phyloP scores from a whole-genome alignment of 2,797 vertebrate species.

The Spondyliosoma cantharus region DNA sequence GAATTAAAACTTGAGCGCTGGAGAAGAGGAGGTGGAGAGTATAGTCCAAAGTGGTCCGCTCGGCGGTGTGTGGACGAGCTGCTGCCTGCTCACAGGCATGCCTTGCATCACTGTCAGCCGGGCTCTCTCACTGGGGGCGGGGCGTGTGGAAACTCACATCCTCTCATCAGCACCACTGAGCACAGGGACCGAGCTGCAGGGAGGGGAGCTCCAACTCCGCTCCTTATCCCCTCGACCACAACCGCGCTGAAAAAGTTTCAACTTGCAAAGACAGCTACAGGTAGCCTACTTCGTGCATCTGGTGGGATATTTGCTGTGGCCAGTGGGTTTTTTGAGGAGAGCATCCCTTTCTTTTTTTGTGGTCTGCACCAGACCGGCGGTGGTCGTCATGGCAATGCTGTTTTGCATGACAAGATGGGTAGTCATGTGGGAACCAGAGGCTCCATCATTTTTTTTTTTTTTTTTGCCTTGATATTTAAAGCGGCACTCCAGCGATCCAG shows the following conservation, averaged over 20 bases:
- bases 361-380: constrained; percentile 27
- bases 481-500: neutral
- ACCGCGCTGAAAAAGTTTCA: neutral
- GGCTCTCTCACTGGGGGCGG: constrained; percentile 74
- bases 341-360: neutral
- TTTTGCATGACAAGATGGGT: constrained; percentile 40
- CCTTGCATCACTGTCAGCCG: constrained; percentile 69
- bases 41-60: constrained; percentile 70
- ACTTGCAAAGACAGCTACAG: neutral
- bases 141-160: constrained; percentile 69
- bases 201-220: constrained; percentile 39
- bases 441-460: neutral
- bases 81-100: constrained; percentile 68
- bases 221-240: neutral
- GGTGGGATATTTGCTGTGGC: neutral
- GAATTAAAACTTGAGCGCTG: constrained; percentile 31
- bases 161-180: constrained; percentile 80
- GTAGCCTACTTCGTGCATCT: neutral
- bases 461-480: constrained; percentile 16
- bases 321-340: neutral
- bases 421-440: constrained; percentile 33
- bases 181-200: constrained; percentile 19
- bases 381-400: constrained; percentile 51
- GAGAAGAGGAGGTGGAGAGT: constrained; percentile 42
- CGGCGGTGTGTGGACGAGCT: constrained; percentile 66